phyloP scores from a whole-genome alignment of 2,888 invertebrate species.

The Enchytraeus crypticus region DNA sequence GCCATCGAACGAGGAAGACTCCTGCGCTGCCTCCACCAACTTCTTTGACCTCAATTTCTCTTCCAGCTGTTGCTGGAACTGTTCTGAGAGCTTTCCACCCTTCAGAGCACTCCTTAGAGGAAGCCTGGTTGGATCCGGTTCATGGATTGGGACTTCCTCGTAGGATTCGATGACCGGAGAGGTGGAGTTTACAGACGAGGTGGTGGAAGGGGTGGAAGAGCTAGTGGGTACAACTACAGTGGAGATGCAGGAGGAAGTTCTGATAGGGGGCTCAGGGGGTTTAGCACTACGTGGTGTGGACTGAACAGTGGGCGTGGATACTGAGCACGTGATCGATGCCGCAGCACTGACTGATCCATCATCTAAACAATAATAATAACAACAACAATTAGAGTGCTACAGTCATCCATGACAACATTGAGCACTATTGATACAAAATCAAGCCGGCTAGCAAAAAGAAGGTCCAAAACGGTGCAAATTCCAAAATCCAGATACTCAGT shows the following conservation, averaged over 20 bases:
- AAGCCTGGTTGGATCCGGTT: constrained; percentile 47
- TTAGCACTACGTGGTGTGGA: not conserved
- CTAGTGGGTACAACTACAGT: not conserved
- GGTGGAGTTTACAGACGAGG: not conserved
- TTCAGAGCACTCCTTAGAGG: constrained; percentile 49
- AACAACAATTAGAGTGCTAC: no score
- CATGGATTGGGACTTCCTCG: constrained; percentile 34
- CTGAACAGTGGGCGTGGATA: not conserved
- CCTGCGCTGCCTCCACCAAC: no score
- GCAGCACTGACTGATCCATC: no score
- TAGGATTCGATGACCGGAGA: not conserved
- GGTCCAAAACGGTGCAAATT: no score
- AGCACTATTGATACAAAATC: no score
- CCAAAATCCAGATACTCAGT: no score
- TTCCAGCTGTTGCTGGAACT: not conserved
- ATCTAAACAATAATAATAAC: no score
- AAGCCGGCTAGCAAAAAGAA: no score
- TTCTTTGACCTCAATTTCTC: not conserved
- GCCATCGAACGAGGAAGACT: no score
- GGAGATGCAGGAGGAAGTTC: not conserved
- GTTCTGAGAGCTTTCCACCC: constrained; percentile 17
- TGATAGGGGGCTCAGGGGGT: not conserved
- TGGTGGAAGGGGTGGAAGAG: not conserved
- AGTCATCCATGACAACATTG: no score
- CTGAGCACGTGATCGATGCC: not conserved